Evolutionary conservation across 2,113 vertebrate species (phyloP).

Genomic region (Rostratula benghalensis): DNA sequence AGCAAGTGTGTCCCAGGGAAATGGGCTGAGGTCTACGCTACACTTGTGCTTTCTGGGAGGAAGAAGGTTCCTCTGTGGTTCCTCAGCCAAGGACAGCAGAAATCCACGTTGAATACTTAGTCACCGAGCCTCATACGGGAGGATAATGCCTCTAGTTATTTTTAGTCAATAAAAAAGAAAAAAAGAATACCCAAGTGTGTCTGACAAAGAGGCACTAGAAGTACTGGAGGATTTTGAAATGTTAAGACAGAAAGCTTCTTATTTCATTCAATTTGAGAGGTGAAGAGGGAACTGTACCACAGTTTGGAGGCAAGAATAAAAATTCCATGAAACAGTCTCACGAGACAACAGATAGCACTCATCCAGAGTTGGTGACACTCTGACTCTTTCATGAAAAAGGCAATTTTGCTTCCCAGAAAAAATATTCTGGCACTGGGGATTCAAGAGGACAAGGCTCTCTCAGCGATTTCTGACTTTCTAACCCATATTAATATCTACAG

Average conservation of each 20-base stretch:
- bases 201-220: constrained; percentile 49
- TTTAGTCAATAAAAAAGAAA: constrained; percentile 36
- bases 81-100: background rate
- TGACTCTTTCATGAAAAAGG: constrained; percentile 67
- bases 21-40: background rate
- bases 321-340: constrained; percentile 57
- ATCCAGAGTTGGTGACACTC: constrained; percentile 67
- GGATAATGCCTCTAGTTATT: constrained; percentile 19
- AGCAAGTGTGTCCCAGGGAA: rapidly evolving
- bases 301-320: constrained; percentile 68
- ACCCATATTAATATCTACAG: constrained; percentile 67
- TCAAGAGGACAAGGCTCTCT: constrained; percentile 55
- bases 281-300: constrained; percentile 58
- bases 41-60: background rate
- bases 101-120: background rate
- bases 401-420: constrained; percentile 69
- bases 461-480: constrained; percentile 59
- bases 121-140: background rate
- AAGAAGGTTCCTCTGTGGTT: background rate
- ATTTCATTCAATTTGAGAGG: constrained; percentile 68
- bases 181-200: constrained; percentile 8
- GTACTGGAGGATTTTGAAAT: constrained; percentile 38
- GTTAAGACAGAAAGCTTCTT: constrained; percentile 62
- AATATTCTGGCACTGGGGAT: constrained; percentile 65
- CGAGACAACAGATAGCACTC: constrained; percentile 55